These are phyloP conservation scores for Polypedilum vanderplanki DNA, from an alignment of 1,140 invertebrate genomes.

Conservation along the genomic window DNA sequence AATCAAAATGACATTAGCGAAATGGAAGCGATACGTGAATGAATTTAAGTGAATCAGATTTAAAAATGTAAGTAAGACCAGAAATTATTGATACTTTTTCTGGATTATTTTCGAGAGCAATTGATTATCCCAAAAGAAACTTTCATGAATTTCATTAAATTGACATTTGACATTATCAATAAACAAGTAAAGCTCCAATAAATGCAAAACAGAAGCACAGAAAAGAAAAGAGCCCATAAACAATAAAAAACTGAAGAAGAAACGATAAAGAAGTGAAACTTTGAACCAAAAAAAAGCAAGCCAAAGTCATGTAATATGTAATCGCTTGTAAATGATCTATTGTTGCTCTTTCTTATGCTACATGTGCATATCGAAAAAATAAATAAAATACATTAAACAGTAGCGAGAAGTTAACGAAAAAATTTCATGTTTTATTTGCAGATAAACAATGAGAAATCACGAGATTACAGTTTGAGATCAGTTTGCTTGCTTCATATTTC, in stretches of 20 bases:
- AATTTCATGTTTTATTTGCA: neutral
- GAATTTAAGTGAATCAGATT: too few relatives aligned
- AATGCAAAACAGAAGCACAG: neutral
- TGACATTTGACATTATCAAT: conserved; percentile 7
- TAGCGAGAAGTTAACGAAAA: neutral
- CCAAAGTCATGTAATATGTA: conserved; percentile 1
- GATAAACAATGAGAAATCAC: neutral
- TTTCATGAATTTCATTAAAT: neutral
- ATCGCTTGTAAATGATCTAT: conserved; percentile 6
- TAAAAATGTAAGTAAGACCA: too few relatives aligned
- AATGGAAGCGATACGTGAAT: neutral
- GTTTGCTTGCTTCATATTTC: neutral
- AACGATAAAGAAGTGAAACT: neutral
- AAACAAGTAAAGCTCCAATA: neutral
- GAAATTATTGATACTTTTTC: too few relatives aligned
- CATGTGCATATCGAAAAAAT: neutral
- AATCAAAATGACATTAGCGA: neutral
- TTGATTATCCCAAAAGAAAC: too few relatives aligned
- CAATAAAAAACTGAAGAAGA: neutral
- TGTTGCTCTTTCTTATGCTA: conserved; percentile 4
- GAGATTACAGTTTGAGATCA: neutral
- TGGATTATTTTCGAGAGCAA: too few relatives aligned
- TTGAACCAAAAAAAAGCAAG: neutral
- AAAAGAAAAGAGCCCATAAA: neutral
- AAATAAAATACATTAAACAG: neutral